These are phyloP conservation scores for Stegostoma tigrinum DNA, from an alignment of 2,113 vertebrate species.

Conservation along the genomic window DNA sequence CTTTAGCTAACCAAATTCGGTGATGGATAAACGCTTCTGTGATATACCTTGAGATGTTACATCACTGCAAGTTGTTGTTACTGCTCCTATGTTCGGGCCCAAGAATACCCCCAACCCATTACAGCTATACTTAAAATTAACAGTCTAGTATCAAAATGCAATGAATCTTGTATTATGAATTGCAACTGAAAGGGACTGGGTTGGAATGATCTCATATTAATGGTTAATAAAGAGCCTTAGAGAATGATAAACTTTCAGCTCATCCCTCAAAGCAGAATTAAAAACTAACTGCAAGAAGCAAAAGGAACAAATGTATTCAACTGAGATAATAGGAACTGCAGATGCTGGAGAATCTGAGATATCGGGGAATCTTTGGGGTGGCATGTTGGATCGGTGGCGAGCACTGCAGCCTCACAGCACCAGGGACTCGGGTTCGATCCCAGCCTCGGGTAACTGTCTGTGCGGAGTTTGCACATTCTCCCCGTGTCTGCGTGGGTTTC, in stretches of 20 bases:
- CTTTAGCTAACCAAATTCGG: no score
- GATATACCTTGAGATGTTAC: background rate
- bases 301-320: background rate
- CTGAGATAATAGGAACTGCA: no score
- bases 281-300: background rate
- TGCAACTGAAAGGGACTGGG: background rate
- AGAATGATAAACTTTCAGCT: background rate
- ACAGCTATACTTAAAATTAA: no score
- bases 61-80: background rate
- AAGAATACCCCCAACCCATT: background rate
- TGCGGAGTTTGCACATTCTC: no score
- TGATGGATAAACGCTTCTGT: background rate
- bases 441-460: no score
- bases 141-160: no score
- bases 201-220: background rate
- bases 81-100: background rate
- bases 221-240: background rate
- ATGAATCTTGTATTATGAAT: background rate
- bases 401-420: no score
- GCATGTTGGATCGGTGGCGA: no score
- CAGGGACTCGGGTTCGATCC: no score
- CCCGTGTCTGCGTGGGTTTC: no score
- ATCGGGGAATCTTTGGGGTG: no score
- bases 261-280: background rate
- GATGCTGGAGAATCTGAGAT: no score